These are phyloP conservation scores for Lamellibrachia luymesi DNA, from an alignment of 1,140 invertebrate genomes.

Conservation along the genomic window DNA sequence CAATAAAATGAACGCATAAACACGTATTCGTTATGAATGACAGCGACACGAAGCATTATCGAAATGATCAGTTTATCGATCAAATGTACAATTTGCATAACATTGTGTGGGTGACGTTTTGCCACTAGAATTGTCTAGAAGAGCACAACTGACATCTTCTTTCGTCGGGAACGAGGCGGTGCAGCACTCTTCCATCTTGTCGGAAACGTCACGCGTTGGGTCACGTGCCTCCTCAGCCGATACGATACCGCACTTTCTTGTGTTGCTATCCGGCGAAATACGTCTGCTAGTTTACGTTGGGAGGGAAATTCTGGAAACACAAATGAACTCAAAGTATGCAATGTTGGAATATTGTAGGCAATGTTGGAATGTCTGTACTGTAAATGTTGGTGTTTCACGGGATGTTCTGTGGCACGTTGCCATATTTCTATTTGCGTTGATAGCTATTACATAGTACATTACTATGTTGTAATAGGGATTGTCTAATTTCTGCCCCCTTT, in stretches of 20 bases:
- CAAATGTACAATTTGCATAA: background rate
- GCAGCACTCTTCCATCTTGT: background rate
- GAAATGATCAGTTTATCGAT: background rate
- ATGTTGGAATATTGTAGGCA: no score
- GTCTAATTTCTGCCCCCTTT: no score
- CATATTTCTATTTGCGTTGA: no score
- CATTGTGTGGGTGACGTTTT: background rate
- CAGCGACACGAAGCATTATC: background rate
- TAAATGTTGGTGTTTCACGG: no score
- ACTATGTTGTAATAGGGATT: no score
- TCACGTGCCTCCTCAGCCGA: background rate
- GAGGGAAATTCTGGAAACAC: background rate
- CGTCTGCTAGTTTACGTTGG: background rate
- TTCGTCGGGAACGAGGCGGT: background rate
- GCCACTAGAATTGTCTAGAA: background rate
- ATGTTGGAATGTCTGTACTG: no score
- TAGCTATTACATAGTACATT: no score
- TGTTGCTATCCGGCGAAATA: background rate
- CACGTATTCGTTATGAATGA: background rate
- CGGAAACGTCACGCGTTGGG: background rate
- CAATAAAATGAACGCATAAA: background rate
- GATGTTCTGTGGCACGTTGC: background rate
- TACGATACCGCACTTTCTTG: background rate
- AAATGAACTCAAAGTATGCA: background rate
- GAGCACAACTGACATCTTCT: background rate